phyloP scores from a whole-genome alignment of 2,113 vertebrate genomes.

The Empidonax traillii region DNA sequence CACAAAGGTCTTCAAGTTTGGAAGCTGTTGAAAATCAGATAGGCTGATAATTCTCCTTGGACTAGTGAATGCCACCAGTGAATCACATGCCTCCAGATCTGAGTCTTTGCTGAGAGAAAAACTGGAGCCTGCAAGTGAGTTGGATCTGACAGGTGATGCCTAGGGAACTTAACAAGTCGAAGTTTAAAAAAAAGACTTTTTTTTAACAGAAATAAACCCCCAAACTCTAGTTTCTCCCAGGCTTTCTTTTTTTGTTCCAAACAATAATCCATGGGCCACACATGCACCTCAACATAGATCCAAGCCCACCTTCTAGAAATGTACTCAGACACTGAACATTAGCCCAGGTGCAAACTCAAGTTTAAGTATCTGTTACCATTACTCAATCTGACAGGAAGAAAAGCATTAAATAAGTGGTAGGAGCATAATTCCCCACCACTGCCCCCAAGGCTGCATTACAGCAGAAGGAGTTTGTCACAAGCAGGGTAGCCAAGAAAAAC shows the following conservation, averaged over 20 bases:
- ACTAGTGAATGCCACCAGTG: neutral
- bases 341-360: neutral
- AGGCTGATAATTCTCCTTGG: neutral
- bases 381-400: neutral
- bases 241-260: neutral
- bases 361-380: neutral
- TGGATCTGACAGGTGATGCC: neutral
- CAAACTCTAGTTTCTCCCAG: neutral
- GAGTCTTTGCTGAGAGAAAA: neutral
- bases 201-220: neutral
- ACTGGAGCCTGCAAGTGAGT: neutral
- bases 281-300: neutral
- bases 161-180: neutral
- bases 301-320: neutral
- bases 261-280: neutral
- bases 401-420: neutral
- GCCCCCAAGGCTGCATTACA: neutral
- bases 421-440: neutral
- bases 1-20: neutral
- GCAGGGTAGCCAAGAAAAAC: constrained; percentile 54
- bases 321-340: neutral
- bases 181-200: neutral
- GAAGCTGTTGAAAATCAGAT: constrained; percentile 5
- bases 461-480: constrained; percentile 9
- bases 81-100: neutral